Base-by-base conservation (phyloP, 2,888 invertebrate species). In the Pollenia angustigena region DNA sequence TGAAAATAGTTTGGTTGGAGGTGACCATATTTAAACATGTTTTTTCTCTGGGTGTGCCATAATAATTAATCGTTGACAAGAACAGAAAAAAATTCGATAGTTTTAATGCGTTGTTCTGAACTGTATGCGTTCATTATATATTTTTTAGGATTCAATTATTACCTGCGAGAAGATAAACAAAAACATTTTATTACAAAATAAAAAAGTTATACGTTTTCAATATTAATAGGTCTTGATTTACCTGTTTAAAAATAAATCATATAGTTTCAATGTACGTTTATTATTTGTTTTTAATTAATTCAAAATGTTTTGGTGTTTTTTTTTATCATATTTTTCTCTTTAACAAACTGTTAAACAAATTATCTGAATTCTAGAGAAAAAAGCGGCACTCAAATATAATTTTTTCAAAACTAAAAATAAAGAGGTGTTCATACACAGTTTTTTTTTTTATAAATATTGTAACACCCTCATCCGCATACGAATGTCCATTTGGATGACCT, bases 401-500 rank as follows among this genome's bases (percentile, higher is more conserved):
- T 7, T 46, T 7, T 18, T 46, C 44, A 58, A 72, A 72, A 72
- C 44, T 46, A 14, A 40, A 74, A 32, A 18, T 32, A 32, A 11
- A 60, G 58, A 72, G 52, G 62, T 72, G 46, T 44, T 1, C 16
- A 72, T 46, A 83, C 32, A 32, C 64, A 66, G 72, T 84, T 76
- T 69, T 32, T 32, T 32, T 32, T 32, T 6, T 16, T 66, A 79
- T 72, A 74, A 79, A 84, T 74, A 32, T 44, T 71, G 16, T 72
- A 11, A 50, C 64, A 72, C 72, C 66, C 48, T 32, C 64, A 71
- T 78, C 58, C 48, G 44, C 64, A 71, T 78, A 32, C 18, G 79
- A 62, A 79, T 68, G 16, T 44, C 71, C 54, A 64, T 52, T 82
- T 69, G 69, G 14, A 68, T 84, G 84, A 84, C 84, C 84, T 68